These are phyloP conservation scores for Kradibia gibbosae DNA, from an alignment of 1,140 invertebrate genomes.

Conservation along the genomic window DNA sequence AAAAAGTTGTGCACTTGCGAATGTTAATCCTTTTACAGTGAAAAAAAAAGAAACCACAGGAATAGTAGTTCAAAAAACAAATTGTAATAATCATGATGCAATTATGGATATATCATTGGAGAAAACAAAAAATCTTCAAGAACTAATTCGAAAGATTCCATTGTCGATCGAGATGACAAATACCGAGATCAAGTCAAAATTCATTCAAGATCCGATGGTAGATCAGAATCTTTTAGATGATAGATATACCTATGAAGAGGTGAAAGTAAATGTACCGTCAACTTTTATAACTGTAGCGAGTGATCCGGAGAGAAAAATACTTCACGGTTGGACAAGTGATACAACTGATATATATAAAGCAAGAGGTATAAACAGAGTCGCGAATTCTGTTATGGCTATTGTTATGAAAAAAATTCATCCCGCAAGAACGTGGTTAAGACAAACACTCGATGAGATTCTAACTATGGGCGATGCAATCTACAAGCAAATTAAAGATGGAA, in stretches of 20 bases:
- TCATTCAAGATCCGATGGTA: slow-evolving; percentile 56
- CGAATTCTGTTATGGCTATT: slow-evolving; percentile 62
- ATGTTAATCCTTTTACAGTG: not conserved
- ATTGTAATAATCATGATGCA: slow-evolving; percentile 25
- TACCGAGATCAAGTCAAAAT: slow-evolving; percentile 56
- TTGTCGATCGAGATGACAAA: slow-evolving; percentile 62
- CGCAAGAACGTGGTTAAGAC: slow-evolving; percentile 61
- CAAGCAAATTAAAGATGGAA: slow-evolving; percentile 53
- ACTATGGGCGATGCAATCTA: slow-evolving; percentile 58
- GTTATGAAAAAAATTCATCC: slow-evolving; percentile 60
- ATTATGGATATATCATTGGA: not conserved
- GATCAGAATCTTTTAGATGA: slow-evolving; percentile 57
- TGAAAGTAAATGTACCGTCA: slow-evolving; percentile 62
- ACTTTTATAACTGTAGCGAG: slow-evolving; percentile 57
- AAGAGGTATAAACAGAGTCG: slow-evolving; percentile 62
- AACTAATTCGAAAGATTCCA: not conserved
- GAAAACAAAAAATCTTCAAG: slow-evolving; percentile 19
- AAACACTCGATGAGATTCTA: slow-evolving; percentile 63
- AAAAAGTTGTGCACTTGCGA: not conserved
- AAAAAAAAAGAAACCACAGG: slow-evolving; percentile 55
- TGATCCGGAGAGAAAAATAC: slow-evolving; percentile 52
- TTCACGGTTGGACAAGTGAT: slow-evolving; percentile 64
- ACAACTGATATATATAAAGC: slow-evolving; percentile 60
- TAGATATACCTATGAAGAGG: slow-evolving; percentile 60
- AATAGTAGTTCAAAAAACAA: not conserved